Evolutionary conservation across 2,797 vertebrate genomes (phyloP), one percentile per base, ranked within the genome.

Genomic region (Eidolon dupreanum): DNA sequence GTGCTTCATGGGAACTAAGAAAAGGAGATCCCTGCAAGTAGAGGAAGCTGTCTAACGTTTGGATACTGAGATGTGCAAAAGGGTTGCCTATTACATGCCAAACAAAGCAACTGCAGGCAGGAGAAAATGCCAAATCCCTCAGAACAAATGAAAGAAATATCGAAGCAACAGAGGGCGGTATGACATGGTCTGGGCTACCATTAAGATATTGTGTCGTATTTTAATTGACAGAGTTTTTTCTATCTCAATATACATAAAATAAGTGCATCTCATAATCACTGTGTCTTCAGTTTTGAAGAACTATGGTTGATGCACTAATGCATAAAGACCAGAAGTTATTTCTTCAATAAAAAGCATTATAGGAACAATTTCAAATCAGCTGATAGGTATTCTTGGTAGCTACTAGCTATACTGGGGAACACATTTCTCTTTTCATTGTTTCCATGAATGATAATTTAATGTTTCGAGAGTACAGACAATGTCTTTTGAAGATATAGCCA

Each of bases 271-370:
- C 41, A 85, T 74, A 79, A 93, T 68, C 36, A 68, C 1, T 43
- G 10, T 57, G 4, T 81, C 71, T 75, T 90, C 31, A 71, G 70
- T 57, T 75, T 55, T 89, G 61, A 93, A 92, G 31, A 89, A 49
- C 53, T 71, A 49, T 33, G 6, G 59, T 19, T 51, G 65, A 36
- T 38, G 31, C 22, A 90, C 61, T 82, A 77, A 83, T 71, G 57
- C 16, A 36, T 83, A 55, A 90, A 83, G 36, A 85, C 41, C 22
- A 90, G 68, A 95, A 83, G 61, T 46, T 46, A 93, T 75, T 75
- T 92, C 57, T 96, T 70, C 75, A 38, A 92, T n/a, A 53, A 96
- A 94, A 71, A 68, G 43, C 59, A 85, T 36, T 73, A 83, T 4
- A n/a, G 83, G 51, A 88, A 55, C 53, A 84, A 94, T 61, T 85